Conservation (phyloP, 2,888 invertebrate species). For the Melieria picta region DNA sequence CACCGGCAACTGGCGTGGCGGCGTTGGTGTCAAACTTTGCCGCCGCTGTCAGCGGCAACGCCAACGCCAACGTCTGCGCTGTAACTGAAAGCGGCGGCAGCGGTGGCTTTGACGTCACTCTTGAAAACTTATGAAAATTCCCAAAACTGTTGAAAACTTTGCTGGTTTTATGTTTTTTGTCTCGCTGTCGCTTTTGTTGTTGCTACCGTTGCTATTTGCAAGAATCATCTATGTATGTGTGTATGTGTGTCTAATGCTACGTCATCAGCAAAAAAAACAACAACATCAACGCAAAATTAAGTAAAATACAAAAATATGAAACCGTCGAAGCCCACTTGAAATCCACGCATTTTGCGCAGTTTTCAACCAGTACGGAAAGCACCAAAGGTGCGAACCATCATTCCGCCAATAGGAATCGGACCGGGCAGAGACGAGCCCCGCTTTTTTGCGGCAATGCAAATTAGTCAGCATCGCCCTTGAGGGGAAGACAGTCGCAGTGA, state of each 20-base stretch:
- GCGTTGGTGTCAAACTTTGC: conserved; percentile 39
- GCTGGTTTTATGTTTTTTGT: background rate
- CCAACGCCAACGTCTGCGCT: conserved; percentile 5
- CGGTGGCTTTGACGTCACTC: conserved; percentile 27
- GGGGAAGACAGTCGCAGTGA: too few relatives aligned
- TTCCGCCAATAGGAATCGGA: too few relatives aligned
- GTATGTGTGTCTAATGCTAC: too few relatives aligned
- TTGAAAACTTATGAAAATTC: conserved; percentile 34
- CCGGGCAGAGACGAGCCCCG: background rate
- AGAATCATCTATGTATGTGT: too few relatives aligned
- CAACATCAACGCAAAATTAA: too few relatives aligned
- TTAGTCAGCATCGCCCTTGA: conserved; percentile 22
- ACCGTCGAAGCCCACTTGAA: too few relatives aligned
- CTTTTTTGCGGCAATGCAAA: conserved; percentile 18
- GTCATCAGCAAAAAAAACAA: too few relatives aligned
- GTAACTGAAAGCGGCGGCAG: background rate
- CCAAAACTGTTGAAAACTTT: conserved; percentile 28
- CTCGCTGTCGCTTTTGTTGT: background rate
- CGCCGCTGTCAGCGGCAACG: conserved; percentile 28
- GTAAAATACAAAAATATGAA: too few relatives aligned
- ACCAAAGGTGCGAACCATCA: too few relatives aligned
- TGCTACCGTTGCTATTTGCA: background rate
- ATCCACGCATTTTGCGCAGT: too few relatives aligned
- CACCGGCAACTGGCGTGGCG: background rate
- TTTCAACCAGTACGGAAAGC: too few relatives aligned